phyloP scores from a whole-genome alignment of 2,888 invertebrate genomes.

The Melipona beecheii region DNA sequence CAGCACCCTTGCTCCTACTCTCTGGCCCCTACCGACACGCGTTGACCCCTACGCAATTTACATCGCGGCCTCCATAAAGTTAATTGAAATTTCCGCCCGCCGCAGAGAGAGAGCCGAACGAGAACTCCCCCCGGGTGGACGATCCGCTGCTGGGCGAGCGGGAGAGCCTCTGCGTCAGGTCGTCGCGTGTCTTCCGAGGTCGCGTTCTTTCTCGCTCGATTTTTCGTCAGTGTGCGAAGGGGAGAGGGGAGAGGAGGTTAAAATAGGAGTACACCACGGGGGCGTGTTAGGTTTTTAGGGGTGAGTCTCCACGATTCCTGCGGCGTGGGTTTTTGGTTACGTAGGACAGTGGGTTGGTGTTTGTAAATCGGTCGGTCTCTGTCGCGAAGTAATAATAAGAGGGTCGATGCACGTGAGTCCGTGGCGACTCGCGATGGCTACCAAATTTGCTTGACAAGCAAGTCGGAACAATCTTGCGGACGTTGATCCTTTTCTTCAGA shows the following conservation, averaged over 20 bases:
- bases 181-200: constrained; percentile 46
- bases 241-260: too few species aligned
- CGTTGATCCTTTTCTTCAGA: too few species aligned
- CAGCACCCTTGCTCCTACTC: constrained; percentile 64
- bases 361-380: constrained; percentile 13
- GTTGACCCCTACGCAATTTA: constrained; percentile 78
- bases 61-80: constrained; percentile 75
- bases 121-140: constrained; percentile 11
- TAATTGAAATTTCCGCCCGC: constrained; percentile 75
- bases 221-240: background rate
- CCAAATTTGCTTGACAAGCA: background rate
- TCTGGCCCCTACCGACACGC: constrained; percentile 68
- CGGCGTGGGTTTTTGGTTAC: background rate
- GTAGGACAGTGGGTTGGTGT: background rate
- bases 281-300: constrained; percentile 7
- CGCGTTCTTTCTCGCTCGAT: constrained; percentile 32
- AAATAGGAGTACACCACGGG: background rate
- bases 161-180: constrained; percentile 35
- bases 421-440: background rate
- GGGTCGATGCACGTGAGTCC: background rate
- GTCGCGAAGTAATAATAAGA: background rate
- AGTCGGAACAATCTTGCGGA: too few species aligned
- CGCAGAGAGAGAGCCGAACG: constrained; percentile 49
- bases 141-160: constrained; percentile 40
- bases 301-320: constrained; percentile 4